Evolutionary conservation across 2,888 invertebrate species (phyloP).

Genomic region (Drosophila niveifrons): DNA sequence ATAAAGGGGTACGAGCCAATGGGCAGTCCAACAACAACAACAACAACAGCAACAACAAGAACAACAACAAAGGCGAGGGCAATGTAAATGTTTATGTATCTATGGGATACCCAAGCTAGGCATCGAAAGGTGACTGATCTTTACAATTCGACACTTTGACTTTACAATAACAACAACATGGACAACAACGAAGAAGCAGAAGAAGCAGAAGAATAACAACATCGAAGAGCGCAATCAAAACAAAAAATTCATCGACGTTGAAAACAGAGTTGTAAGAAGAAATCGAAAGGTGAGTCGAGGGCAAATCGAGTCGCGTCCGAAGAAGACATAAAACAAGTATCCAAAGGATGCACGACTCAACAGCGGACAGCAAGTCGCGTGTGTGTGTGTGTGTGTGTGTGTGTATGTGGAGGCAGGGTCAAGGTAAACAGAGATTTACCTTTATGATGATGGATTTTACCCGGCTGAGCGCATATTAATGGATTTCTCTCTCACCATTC

Average conservation of each 20-base stretch:
- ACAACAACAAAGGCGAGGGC: slow-evolving; percentile 27
- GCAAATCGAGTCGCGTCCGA: slow-evolving; percentile 44
- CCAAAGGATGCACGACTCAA: slow-evolving; percentile 70
- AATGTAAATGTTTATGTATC: slow-evolving; percentile 75
- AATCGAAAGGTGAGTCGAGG: slow-evolving; percentile 69
- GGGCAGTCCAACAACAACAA: slow-evolving; percentile 36
- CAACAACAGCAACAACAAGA: slow-evolving; percentile 23
- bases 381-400: slow-evolving; percentile 15
- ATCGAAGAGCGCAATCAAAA: slow-evolving; percentile 71
- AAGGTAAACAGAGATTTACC: slow-evolving; percentile 71
- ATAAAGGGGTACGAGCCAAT: slow-evolving; percentile 65
- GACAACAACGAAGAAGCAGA: slow-evolving; percentile 28
- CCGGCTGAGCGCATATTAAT: slow-evolving; percentile 72
- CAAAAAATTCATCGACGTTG: slow-evolving; percentile 72
- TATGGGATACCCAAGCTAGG: slow-evolving; percentile 66
- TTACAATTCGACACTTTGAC: slow-evolving; percentile 80
- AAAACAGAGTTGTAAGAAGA: slow-evolving; percentile 73
- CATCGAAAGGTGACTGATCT: slow-evolving; percentile 77
- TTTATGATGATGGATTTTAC: slow-evolving; percentile 73
- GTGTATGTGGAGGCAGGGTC: slow-evolving; percentile 66
- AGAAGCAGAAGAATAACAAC: slow-evolving; percentile 12
- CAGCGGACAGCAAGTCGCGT: slow-evolving; percentile 25
- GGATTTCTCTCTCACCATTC: slow-evolving; percentile 49
- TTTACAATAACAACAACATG: slow-evolving; percentile 50
- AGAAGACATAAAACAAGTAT: slow-evolving; percentile 77